Base-by-base conservation (phyloP, 2,797 vertebrate genomes). In the Buceros bicornis region DNA sequence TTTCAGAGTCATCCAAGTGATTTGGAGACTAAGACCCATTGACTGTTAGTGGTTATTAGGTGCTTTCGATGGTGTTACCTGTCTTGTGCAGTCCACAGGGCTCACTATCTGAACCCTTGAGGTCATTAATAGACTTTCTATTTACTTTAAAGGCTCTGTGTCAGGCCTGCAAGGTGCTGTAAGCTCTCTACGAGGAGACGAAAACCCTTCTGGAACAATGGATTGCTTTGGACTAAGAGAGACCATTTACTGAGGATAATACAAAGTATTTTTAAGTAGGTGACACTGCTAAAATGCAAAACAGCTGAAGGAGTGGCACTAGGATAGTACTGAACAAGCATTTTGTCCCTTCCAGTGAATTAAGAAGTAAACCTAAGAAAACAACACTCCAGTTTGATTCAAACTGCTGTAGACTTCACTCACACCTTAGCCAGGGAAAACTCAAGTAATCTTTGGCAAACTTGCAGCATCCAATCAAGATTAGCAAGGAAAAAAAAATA, bases 1-100 rank as follows among this genome's bases (percentile, higher is more conserved):
- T 95, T 93, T 89, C 91, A 82, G 76, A 83, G 50, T 47, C 60
- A 89, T 70, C 37, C 51, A 58, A 79, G 69, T 62, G 45, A 93
- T 89, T 78, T 62, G 74, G 33, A 88, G 40, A 61, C 29, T 24
- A 82, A 92, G 61, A 87, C 71, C 29, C 62, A 70, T 31, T n/a
- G 58, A 73, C 42, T 80, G 53, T 64, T 67, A 65, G 69, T 56
- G 79, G 42, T 82, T 85, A 85, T 77, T 82, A 58, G 74, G 65
- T 80, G 64, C 31, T 87, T 93, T 80, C 72, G 65, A 80, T 37
- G 37, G 53, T 48, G 45, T 74, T 93, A 87, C 93, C 67, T 89
- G 67, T 47, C 42, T 80, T 47, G 31, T 37, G 61, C 57, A 64
- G 67, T 45, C 60, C 65, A 51, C 15, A 31, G 50, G 29, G 29